Percentiles rank a stretch among this genome's conserved stretches.
Conservation (phyloP, 1,140 invertebrate genomes). For the Drosophila watanabei region DNA sequence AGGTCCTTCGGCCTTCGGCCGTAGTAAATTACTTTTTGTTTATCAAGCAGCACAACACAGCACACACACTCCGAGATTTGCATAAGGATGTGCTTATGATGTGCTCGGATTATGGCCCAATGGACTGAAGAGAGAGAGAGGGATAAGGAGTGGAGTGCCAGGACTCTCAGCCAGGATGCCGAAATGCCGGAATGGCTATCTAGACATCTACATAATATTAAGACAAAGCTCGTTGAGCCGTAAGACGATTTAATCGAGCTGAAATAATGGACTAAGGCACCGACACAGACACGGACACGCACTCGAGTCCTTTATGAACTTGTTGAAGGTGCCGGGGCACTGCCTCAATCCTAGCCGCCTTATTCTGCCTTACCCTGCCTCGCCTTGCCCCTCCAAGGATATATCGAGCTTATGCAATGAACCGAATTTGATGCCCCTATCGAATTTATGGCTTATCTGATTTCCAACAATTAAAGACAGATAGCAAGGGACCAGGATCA, state of each 20-base stretch:
- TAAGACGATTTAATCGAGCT: slow-evolving; percentile 84
- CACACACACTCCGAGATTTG: slow-evolving; percentile 58
- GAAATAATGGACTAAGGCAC: slow-evolving; percentile 79
- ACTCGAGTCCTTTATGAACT: slow-evolving; percentile 41
- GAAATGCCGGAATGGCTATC: slow-evolving; percentile 50
- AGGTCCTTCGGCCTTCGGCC: slow-evolving; percentile 49
- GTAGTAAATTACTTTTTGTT: slow-evolving; percentile 82
- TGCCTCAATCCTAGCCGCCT: neutral
- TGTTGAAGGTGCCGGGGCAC: slow-evolving; percentile 26
- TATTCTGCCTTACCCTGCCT: neutral
- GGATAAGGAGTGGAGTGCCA: neutral
- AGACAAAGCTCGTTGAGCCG: slow-evolving; percentile 82
- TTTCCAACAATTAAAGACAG: slow-evolving; percentile 67
- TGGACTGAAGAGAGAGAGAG: slow-evolving; percentile 50
- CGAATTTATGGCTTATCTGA: slow-evolving; percentile 67
- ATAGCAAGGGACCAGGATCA: neutral
- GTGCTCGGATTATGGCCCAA: slow-evolving; percentile 76
- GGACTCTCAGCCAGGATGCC: slow-evolving; percentile 10
- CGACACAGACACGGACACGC: slow-evolving; percentile 9
- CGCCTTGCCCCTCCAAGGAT: neutral
- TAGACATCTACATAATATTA: slow-evolving; percentile 83
- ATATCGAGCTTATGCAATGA: slow-evolving; percentile 32
- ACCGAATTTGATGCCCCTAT: slow-evolving; percentile 52
- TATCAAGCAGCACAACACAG: slow-evolving; percentile 62
- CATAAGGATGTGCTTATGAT: slow-evolving; percentile 84